Conservation (phyloP, 2,113 vertebrate species). For the Sinocyclocheilus maitianheensis region DNA sequence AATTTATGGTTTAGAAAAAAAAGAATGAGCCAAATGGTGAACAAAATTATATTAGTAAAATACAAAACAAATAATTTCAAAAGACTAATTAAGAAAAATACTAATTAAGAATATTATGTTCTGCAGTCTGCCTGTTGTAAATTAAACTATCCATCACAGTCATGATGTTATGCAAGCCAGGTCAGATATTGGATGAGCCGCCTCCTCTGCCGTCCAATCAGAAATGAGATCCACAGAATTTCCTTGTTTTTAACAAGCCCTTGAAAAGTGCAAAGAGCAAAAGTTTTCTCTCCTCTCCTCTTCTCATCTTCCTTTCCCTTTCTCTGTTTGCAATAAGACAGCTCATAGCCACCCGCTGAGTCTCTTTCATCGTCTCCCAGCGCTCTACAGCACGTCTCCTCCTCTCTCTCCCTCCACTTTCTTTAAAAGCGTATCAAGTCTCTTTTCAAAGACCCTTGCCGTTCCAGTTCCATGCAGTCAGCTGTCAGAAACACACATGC, state of each 20-base stretch:
- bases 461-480: constrained; percentile 24
- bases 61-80: background rate
- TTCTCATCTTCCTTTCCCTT: constrained; percentile 53
- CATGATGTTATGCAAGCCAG: background rate
- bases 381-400: background rate
- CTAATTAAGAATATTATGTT: background rate
- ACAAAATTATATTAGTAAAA: background rate
- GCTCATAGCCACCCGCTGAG: constrained; percentile 6
- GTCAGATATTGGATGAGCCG: background rate
- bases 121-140: background rate
- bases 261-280: constrained; percentile 18
- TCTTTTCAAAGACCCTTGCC: constrained; percentile 23
- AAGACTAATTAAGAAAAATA: background rate
- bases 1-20: background rate
- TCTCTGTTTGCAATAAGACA: constrained; percentile 31
- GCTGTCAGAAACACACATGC: constrained; percentile 6
- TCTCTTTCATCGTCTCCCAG: constrained; percentile 34
- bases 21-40: background rate
- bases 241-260: constrained; percentile 9
- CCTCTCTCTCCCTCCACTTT: background rate
- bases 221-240: background rate
- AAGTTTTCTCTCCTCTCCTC: constrained; percentile 42
- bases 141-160: background rate
- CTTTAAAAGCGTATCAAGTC: constrained; percentile 30
- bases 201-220: background rate